A percentile compares a stretch with the other conserved stretches of the same genome.
phyloP scores from a whole-genome alignment of 2,797 vertebrate genomes.

The Enteromius anoplus region DNA sequence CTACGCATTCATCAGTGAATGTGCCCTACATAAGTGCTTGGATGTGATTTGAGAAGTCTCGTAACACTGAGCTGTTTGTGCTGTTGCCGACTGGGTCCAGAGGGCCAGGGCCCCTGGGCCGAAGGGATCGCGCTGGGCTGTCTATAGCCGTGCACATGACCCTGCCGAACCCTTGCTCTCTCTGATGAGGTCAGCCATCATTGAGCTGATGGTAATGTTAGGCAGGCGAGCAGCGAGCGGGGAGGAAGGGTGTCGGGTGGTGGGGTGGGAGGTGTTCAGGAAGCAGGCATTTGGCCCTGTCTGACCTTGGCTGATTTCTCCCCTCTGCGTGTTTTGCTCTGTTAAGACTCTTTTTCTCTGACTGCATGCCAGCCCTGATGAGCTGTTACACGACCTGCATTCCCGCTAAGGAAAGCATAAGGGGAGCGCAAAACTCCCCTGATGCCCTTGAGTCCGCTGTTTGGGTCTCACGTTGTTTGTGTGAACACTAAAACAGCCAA shows the following conservation, averaged over 20 bases:
- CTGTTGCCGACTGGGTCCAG: constrained; percentile 52
- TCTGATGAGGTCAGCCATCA: constrained; percentile 57
- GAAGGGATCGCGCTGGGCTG: constrained; percentile 49
- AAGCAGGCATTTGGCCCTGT: constrained; percentile 68
- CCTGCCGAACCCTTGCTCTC: constrained; percentile 45
- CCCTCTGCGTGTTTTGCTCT: constrained; percentile 61
- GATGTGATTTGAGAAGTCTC: constrained; percentile 59
- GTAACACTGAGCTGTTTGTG: constrained; percentile 58
- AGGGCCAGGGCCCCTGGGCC: constrained; percentile 50
- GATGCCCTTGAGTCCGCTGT: constrained; percentile 36
- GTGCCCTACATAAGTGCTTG: constrained; percentile 49
- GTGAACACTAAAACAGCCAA: constrained; percentile 24
- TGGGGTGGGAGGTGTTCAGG: constrained; percentile 56
- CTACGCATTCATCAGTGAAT: constrained; percentile 56
- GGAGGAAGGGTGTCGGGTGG: constrained; percentile 33
- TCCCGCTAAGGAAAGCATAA: constrained; percentile 33
- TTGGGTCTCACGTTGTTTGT: constrained; percentile 29
- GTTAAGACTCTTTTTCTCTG: constrained; percentile 52
- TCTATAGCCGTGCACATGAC: constrained; percentile 54
- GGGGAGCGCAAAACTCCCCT: constrained; percentile 25
- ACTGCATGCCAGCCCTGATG: constrained; percentile 53
- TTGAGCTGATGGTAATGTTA: constrained; percentile 54
- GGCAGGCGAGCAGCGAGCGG: not conserved
- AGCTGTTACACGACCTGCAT: constrained; percentile 56
- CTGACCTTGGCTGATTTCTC: constrained; percentile 68